Evolutionary conservation across 2,113 vertebrate species (phyloP).

Genomic region (Gopherus evgoodei): DNA sequence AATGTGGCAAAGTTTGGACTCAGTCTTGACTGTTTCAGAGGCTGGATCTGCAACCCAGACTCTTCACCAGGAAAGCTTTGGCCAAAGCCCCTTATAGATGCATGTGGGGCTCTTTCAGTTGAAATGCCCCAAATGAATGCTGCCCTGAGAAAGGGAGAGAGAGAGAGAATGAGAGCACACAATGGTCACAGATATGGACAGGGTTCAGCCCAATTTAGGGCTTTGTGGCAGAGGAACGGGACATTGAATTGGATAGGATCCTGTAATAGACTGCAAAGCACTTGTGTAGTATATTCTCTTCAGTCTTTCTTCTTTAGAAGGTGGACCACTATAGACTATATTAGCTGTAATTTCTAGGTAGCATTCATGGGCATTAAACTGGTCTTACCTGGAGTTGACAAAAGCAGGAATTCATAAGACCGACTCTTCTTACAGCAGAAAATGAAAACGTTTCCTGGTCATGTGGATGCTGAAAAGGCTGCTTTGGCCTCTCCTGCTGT

Average conservation of each 20-base stretch:
- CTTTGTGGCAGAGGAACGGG: neutral
- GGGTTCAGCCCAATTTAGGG: neutral
- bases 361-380: neutral
- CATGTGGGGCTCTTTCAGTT: neutral
- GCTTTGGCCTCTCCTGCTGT: neutral
- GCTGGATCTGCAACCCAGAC: neutral
- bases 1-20: neutral
- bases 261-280: too few species aligned
- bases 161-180: neutral
- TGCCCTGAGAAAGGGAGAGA: neutral
- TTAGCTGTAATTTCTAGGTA: neutral
- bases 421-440: neutral
- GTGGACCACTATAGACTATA: neutral
- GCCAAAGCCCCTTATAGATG: neutral
- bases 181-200: neutral
- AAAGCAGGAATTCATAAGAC: neutral
- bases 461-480: neutral
- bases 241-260: too few species aligned
- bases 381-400: neutral
- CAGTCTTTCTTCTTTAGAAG: neutral
- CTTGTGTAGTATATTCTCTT: too few species aligned
- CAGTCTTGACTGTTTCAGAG: neutral
- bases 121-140: neutral
- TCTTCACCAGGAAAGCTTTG: neutral
- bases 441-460: neutral